A percentile compares a stretch with the other conserved stretches of the same genome.
phyloP scores from a whole-genome alignment of 2,888 invertebrate genomes.

The Noctua pronuba region DNA sequence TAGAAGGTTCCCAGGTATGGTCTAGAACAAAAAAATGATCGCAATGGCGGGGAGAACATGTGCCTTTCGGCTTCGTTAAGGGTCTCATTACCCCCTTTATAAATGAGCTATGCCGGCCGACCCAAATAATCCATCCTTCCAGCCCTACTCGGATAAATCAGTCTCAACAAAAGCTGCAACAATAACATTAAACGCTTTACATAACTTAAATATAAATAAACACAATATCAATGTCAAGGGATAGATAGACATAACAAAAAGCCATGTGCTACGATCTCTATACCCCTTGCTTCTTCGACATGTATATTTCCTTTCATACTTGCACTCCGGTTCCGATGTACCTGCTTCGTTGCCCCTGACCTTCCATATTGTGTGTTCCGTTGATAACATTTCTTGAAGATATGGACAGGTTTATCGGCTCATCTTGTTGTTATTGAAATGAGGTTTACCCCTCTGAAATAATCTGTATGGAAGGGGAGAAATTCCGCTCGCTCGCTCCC shows the following conservation, averaged over 20 bases:
- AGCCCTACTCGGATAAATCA: neutral
- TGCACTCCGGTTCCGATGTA: constrained; percentile 27
- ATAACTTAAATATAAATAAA: constrained; percentile 20
- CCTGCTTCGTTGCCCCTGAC: constrained; percentile 28
- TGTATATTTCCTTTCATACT: constrained; percentile 2
- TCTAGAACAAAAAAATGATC: no score
- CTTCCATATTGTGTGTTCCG: constrained; percentile 20
- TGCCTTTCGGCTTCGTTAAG: no score
- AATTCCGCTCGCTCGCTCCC: neutral
- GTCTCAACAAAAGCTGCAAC: neutral
- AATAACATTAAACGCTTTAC: neutral
- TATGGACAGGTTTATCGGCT: neutral
- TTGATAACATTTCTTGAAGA: constrained; percentile 15
- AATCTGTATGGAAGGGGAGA: constrained; percentile 13
- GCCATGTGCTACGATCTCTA: neutral
- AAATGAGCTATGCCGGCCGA: neutral
- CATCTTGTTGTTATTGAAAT: constrained; percentile 35
- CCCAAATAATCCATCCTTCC: neutral
- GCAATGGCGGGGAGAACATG: no score
- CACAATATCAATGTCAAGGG: constrained; percentile 20
- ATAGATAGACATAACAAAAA: neutral
- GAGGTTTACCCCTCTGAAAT: constrained; percentile 16
- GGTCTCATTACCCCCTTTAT: no score
- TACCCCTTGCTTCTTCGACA: constrained; percentile 4
- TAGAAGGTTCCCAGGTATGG: no score